phyloP scores from a whole-genome alignment of 1,140 invertebrate species.

The Aphelinus certus region DNA sequence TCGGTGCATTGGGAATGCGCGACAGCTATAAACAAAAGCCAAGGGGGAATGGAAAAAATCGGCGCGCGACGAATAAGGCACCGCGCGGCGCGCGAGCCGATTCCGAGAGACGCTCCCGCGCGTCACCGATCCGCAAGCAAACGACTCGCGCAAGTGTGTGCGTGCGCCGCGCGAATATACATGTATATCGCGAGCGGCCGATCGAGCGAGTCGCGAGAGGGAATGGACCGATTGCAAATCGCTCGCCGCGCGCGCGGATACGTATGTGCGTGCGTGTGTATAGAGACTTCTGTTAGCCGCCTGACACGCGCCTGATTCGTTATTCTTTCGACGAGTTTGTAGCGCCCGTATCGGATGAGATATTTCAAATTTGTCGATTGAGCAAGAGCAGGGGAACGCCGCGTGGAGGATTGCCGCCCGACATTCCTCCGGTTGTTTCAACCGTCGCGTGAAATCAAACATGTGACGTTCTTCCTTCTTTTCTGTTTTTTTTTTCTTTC shows the following conservation, averaged over 20 bases:
- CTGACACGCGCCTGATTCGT: conserved; percentile 25
- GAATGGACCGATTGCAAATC: conserved; percentile 20
- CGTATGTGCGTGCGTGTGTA: no score
- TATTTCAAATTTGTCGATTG: no score
- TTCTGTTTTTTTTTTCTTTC: no score
- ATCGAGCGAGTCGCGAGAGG: conserved; percentile 6
- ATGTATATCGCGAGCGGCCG: background rate
- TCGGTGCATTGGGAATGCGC: conserved; percentile 59
- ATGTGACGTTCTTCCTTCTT: no score
- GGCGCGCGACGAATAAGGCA: conserved; percentile 50
- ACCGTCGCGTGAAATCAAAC: no score
- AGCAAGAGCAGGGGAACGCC: no score
- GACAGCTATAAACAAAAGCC: conserved; percentile 51
- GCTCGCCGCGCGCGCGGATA: background rate
- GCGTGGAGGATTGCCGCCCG: no score
- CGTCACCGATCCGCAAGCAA: conserved; percentile 27
- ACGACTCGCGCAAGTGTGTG: background rate
- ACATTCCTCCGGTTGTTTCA: no score
- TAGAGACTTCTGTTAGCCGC: background rate
- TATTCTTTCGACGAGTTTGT: background rate
- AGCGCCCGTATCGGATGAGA: no score
- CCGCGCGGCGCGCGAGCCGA: conserved; percentile 46
- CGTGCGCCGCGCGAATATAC: background rate
- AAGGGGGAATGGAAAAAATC: conserved; percentile 43
- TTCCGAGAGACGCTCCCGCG: background rate